Conservation (phyloP, 2,113 vertebrate genomes). For the Suncus etruscus region DNA sequence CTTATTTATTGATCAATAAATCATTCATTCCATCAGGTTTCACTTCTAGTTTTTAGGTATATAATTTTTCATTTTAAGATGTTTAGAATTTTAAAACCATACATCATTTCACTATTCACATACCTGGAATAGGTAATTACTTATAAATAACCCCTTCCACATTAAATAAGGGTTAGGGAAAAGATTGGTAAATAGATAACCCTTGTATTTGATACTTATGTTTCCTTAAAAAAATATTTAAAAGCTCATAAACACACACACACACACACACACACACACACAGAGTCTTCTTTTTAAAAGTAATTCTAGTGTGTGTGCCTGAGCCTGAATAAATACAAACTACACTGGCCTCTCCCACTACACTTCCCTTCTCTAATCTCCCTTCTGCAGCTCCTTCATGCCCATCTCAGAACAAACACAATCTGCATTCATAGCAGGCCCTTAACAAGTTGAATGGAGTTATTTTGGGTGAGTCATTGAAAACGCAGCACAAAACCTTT, state of each 20-base stretch:
- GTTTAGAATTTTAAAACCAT: slow-evolving; percentile 18
- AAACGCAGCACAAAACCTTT: slow-evolving; percentile 82
- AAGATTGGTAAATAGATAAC: slow-evolving; percentile 2
- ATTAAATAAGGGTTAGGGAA: slow-evolving; percentile 38
- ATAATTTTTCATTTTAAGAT: background rate
- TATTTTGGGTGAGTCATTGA: slow-evolving; percentile 84
- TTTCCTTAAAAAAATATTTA: slow-evolving; percentile 43
- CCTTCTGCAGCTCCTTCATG: slow-evolving; percentile 63
- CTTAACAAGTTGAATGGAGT: slow-evolving; percentile 80
- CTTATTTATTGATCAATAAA: background rate
- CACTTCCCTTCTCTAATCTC: slow-evolving; percentile 77
- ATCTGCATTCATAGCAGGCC: slow-evolving; percentile 79
- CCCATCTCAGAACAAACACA: slow-evolving; percentile 76
- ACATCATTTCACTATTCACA: background rate
- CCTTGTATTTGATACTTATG: background rate
- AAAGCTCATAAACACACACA: background rate
- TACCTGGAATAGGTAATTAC: slow-evolving; percentile 35
- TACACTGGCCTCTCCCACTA: slow-evolving; percentile 50
- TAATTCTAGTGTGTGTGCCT: slow-evolving; percentile 35
- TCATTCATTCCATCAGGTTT: background rate
- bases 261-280: background rate
- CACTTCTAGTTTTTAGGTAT: background rate
- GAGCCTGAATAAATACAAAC: slow-evolving; percentile 57
- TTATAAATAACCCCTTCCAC: background rate
- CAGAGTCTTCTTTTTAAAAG: background rate